Conservation (phyloP, 2,797 vertebrate species). For the Fratercula arctica region DNA sequence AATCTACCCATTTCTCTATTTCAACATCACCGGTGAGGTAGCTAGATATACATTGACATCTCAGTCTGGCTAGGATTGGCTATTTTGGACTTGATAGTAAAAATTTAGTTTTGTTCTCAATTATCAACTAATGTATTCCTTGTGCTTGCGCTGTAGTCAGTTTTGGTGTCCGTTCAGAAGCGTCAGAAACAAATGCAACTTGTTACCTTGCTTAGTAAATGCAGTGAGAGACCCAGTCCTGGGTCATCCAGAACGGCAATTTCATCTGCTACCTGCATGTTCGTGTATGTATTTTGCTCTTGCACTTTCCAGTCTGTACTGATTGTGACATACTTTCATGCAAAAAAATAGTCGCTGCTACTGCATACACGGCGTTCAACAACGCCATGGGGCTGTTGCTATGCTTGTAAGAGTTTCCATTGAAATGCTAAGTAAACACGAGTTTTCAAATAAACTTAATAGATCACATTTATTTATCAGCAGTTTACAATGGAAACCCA, state of each 20-base stretch:
- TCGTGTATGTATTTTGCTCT: not conserved
- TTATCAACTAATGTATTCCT: not conserved
- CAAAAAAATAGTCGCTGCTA: not conserved
- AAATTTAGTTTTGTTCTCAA: not conserved
- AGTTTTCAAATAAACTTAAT: not conserved
- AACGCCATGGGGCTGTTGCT: not conserved
- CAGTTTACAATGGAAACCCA: not conserved
- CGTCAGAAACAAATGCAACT: not conserved
- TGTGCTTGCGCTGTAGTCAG: not conserved
- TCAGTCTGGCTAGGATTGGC: not conserved
- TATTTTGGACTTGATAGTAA: not conserved
- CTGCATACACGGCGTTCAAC: not conserved
- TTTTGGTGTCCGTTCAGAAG: not conserved
- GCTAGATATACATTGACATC: not conserved
- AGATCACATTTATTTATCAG: not conserved
- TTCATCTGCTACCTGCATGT: not conserved
- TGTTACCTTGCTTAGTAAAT: not conserved
- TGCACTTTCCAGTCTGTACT: not conserved
- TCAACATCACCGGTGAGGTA: not conserved
- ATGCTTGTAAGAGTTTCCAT: not conserved
- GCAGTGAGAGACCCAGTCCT: not conserved
- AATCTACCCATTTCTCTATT: not conserved
- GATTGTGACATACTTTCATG: not conserved
- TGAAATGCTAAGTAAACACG: not conserved
- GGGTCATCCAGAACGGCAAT: not conserved